Evolutionary conservation across 2,113 vertebrate species (phyloP), one percentile per base, ranked within the genome.

Genomic region (Pithys albifrons): DNA sequence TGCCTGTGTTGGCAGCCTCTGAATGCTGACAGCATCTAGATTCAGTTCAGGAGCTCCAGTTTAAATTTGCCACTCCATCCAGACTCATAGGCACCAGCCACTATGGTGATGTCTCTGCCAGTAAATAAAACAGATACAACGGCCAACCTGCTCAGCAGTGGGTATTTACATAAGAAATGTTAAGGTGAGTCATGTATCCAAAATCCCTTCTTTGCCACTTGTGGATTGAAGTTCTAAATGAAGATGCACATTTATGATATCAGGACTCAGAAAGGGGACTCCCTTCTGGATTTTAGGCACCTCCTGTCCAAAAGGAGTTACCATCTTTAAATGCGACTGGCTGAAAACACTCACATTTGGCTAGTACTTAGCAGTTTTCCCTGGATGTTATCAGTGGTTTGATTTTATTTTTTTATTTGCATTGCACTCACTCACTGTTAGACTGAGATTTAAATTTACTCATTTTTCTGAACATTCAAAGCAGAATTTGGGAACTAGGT

Each of bases 1-100:
- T 5, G 76, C 59, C 69, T 93, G 22, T 64, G 33, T 73, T 93
- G 91, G 91, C 83, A 96, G 62, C 31, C 20, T 77, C 59, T 54
- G 12, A 55, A 84, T 89, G 55, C 59, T 96, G 86, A 81, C 83
- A 93, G 58, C 54, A 88, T 86, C 73, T 95, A 88, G 69, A 77
- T 28, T 70, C 83, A 78, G 23, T 55, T 95, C 73, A 92, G 65
- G 51, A 93, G 29, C 16, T 72, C 52, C 83, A 78, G 76, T 10
- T 92, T 91, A 69, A 86, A 69, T 89, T 8, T 92, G 48, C 72
- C 12, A 4, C 10, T 81, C 31, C 5, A 33, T 54, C 18, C 83
- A 96, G 95, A 92, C 88, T 57, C 19, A 8, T 3, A 93, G 96
- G 95, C 88, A 88, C 93, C 85, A 96, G 80, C 64, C 27, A 54